Evolutionary conservation across 1,140 invertebrate species (phyloP).

Genomic region (Helicoverpa armigera): DNA sequence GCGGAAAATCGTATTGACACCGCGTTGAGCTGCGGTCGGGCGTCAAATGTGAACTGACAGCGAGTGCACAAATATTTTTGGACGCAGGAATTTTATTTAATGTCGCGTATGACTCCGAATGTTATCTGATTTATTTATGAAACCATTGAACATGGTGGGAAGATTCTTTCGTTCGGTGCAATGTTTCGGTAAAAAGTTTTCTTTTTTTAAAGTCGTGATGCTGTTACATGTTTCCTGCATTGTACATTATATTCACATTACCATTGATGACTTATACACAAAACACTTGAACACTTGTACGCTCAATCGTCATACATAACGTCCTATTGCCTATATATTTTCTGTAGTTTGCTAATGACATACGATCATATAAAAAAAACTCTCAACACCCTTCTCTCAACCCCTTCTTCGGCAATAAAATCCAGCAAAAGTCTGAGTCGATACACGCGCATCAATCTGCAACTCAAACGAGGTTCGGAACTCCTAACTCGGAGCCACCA

Average conservation of each 20-base stretch:
- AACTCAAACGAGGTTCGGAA: slow-evolving; percentile 25
- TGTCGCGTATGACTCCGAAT: background rate
- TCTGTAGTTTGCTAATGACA: too few relatives aligned
- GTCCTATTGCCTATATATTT: too few relatives aligned
- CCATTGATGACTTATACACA: too few relatives aligned
- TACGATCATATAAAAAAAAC: too few relatives aligned
- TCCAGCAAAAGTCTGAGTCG: background rate
- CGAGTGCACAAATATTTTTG: slow-evolving; percentile 10
- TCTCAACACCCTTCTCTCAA: too few relatives aligned
- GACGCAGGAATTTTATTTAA: slow-evolving; percentile 7
- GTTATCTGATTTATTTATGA: background rate
- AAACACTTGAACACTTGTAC: too few relatives aligned
- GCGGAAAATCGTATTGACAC: slow-evolving; percentile 53
- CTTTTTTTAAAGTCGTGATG: too few relatives aligned
- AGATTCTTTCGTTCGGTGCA: background rate
- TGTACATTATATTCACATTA: too few relatives aligned
- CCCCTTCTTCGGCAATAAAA: too few relatives aligned
- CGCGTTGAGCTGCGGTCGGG: slow-evolving; percentile 5
- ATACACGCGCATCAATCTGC: slow-evolving; percentile 15
- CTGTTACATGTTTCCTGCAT: too few relatives aligned
- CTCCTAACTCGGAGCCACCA: slow-evolving; percentile 35
- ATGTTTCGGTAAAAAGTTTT: too few relatives aligned
- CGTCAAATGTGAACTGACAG: slow-evolving; percentile 33
- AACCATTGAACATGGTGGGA: background rate
- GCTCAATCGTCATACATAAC: too few relatives aligned